phyloP scores from a whole-genome alignment of 2,797 vertebrate species.

The Eupleurogrammus muticus region DNA sequence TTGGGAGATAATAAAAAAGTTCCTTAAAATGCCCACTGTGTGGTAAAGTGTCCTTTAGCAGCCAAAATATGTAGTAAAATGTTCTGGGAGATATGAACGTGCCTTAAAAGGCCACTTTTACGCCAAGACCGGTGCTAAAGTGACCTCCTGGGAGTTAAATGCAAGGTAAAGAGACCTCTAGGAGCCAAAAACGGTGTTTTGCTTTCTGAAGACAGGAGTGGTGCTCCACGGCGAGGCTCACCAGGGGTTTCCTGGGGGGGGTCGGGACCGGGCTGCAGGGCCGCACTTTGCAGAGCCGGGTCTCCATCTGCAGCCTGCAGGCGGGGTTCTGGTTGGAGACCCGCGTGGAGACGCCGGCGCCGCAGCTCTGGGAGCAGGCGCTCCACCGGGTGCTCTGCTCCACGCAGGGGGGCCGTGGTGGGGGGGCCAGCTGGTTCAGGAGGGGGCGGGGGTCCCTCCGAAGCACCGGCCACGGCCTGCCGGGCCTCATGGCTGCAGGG shows the following conservation, averaged over 20 bases:
- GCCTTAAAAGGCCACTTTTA: no score
- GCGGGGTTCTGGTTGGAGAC: constrained; percentile 91
- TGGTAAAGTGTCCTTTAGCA: no score
- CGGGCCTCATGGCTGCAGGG: constrained; percentile 66
- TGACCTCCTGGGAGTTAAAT: no score
- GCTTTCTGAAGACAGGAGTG: background rate
- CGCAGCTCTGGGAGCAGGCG: constrained; percentile 91
- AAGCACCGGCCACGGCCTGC: constrained; percentile 54
- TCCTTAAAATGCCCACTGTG: no score
- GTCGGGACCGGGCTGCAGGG: constrained; percentile 78
- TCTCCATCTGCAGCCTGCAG: constrained; percentile 91
- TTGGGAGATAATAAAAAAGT: no score
- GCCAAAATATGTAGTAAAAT: no score
- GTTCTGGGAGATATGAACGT: no score
- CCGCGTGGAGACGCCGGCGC: constrained; percentile 88
- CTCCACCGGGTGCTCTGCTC: constrained; percentile 91
- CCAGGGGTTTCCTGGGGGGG: constrained; percentile 42
- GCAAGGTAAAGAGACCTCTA: no score
- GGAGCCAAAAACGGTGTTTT: no score
- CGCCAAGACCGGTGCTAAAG: no score
- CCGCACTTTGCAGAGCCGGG: constrained; percentile 85
- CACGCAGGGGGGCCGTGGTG: constrained; percentile 55
- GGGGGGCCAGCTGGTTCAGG: constrained; percentile 24
- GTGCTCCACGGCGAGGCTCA: constrained; percentile 55
- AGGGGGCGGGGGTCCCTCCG: constrained; percentile 35